Conservation (phyloP, 2,888 invertebrate genomes). For the Pachydiplax longipennis region DNA sequence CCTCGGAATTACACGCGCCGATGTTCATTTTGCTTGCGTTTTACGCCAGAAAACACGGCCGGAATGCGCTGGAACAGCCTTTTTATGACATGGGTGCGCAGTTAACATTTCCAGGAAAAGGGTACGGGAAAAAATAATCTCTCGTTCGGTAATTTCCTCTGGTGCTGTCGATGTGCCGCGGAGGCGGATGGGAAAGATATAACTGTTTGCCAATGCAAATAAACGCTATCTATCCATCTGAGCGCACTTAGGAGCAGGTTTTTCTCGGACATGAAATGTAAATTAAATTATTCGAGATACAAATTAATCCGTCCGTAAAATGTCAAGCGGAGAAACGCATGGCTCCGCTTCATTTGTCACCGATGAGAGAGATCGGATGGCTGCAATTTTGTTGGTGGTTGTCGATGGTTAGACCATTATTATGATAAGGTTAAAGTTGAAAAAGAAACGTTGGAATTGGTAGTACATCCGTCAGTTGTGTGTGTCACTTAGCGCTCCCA, state of each 20-base stretch:
- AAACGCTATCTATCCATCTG: neutral
- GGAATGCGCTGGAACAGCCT: neutral
- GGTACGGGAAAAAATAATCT: neutral
- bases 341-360: neutral
- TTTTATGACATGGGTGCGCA: neutral
- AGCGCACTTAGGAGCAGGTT: neutral
- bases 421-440: neutral
- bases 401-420: neutral
- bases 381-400: neutral
- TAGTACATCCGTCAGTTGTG: neutral
- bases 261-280: neutral
- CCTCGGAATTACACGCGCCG: neutral
- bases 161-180: neutral
- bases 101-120: neutral
- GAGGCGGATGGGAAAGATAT: neutral
- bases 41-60: neutral
- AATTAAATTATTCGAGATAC: neutral
- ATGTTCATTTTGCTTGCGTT: neutral
- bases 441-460: neutral
- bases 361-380: neutral
- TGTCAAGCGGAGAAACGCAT: neutral
- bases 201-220: neutral
- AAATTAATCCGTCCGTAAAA: neutral
- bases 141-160: neutral
- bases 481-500: neutral